Base-by-base conservation (phyloP, 1,140 invertebrate species). In the Liolophura sinensis region DNA sequence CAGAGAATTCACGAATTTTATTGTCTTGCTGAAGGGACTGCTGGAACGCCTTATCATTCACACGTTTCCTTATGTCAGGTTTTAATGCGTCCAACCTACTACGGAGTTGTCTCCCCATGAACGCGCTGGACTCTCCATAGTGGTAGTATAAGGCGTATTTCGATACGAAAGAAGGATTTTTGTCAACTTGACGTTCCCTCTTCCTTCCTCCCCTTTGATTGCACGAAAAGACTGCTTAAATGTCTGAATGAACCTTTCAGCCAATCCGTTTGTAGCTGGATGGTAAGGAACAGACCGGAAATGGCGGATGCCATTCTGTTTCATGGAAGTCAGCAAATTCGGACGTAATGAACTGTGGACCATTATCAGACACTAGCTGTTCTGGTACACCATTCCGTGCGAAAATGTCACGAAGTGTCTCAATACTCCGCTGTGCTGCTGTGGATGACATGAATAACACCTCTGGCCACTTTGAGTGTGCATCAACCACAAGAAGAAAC, bases 331-430 rank as follows among this genome's bases (percentile, higher is more conserved):
- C 69, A 64, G 61, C 58, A 69, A 87, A 87, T 68, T 83, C 78
- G 54, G 60, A 47, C 9, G 77, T 81, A 18, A 72, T 79, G 67
- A 86, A 87, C 54, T 80, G 75, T 16, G 85, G 78, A 60, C 81
- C 85, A 69, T 84, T 86, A 72, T 88, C 86, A 0, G 78, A 76
- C 50, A 86, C 79, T 9, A 86, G 14, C 51, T 71, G 71, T 22
- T 76, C 52, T 7, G 84, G 85, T 57, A 85, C 68, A 25, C 83
- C 86, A 70, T 81, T 76, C 47, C 69, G 65, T 12, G 78, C 65
- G 73, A 86, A 86, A 15, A 67, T 16, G 16, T 40, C 6, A n/a
- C 68, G 54, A 27, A 74, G 52, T 22, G 25, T 56, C 7, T 61
- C 58, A 57, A 74, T 65, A 14, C 67, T 75, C 6, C 18, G 48